Base-by-base conservation (phyloP, 2,888 invertebrate genomes). In the Automeris io region DNA sequence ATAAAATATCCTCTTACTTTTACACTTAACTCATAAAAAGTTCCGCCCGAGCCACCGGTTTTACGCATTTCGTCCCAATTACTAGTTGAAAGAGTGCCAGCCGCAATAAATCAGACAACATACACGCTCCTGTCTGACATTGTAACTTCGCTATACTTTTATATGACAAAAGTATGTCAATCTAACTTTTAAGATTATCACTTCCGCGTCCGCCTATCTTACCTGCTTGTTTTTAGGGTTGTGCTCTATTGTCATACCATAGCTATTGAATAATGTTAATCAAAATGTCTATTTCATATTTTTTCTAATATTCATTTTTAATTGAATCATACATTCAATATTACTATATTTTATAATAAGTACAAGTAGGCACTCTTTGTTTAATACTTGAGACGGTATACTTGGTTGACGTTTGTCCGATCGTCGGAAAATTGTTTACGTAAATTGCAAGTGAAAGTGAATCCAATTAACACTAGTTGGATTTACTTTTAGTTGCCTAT, bases 121-220 rank as follows among this genome's bases (percentile, higher is more conserved):
- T 62, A 65, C 67, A 62, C 67, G 67, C 61, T 59, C 60, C 56
- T 55, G 60, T 46, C 54, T 67, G 70, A 78, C 75, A 78, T 76
- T 79, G 76, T 78, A 73, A 74, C 72, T 74, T 71, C 49, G 59
- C 62, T 61, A 66, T 65, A 68, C 64, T 75, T 78, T 75, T 76
- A 73, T 79, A 67, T 68, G 72, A 70, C 67, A 71, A 61, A 82
- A 80, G 76, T 80, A 79, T 80, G 79, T 80, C 81, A 79, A 81
- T 85, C 80, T 79, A 80, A 82, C 78, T 83, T 85, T 78, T 79
- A 79, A 80, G 80, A 79, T 82, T 80, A 80, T 81, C 76, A 75
- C 76, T 79, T 78, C 77, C 75, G 66, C 59, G 57, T 70, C 69
- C 65, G 71, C 70, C 74, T 77, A 70, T 56, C 56, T 67, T 75